Percentiles rank a stretch among this genome's conserved stretches.
Conservation (phyloP, 2,797 vertebrate species). For the Oreonectes daqikongensis region DNA sequence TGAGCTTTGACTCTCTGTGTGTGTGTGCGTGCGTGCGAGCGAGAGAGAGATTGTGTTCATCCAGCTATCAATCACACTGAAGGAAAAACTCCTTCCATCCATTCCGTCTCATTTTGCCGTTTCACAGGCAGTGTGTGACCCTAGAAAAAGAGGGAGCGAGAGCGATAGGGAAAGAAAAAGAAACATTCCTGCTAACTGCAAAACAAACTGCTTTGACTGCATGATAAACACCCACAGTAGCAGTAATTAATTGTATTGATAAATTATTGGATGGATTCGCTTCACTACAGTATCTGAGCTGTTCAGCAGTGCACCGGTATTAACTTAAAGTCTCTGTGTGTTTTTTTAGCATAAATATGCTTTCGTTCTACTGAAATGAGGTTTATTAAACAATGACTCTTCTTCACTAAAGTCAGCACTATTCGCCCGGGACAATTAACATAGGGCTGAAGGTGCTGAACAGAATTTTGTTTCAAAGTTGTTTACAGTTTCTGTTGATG, state of each 20-base stretch:
- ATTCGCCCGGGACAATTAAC: not conserved
- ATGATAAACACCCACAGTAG: not conserved
- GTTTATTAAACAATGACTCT: not conserved
- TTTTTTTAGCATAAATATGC: not conserved
- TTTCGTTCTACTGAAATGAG: not conserved
- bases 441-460: not conserved
- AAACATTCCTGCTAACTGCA: not conserved
- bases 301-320: not conserved
- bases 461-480: not conserved
- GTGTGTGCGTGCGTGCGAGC: not conserved
- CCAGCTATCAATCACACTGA: conserved; percentile 25
- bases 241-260: not conserved
- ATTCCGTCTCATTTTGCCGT: not conserved
- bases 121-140: not conserved
- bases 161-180: not conserved
- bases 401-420: not conserved
- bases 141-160: not conserved
- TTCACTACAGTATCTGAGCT: not conserved
- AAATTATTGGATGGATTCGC: not conserved
- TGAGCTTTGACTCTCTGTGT: not conserved
- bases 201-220: not conserved
- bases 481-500: not conserved
- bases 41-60: not conserved
- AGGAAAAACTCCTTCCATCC: not conserved
- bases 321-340: not conserved